phyloP scores from a whole-genome alignment of 2,113 vertebrate genomes.

The Pelusios castaneus region DNA sequence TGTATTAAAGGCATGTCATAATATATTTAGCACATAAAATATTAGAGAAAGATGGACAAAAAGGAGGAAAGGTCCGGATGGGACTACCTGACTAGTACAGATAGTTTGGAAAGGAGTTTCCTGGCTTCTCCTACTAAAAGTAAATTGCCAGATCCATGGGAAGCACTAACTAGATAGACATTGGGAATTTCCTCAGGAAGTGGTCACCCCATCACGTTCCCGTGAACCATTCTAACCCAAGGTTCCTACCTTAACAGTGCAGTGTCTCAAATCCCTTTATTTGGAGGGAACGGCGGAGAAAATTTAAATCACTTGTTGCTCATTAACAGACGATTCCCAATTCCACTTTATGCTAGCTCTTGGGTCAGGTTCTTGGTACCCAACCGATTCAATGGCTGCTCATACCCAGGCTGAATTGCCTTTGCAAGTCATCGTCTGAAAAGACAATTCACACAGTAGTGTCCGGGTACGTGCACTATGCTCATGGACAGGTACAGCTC shows the following conservation, averaged over 20 bases:
- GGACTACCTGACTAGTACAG: background rate
- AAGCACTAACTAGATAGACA: conserved; percentile 64
- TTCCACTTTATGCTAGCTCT: background rate
- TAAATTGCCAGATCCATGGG: conserved; percentile 46
- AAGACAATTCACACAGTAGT: background rate
- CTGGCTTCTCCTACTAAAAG: conserved; percentile 38
- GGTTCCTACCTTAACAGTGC: conserved; percentile 61
- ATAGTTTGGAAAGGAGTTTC: conserved; percentile 61
- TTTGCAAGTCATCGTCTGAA: background rate
- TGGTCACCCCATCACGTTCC: conserved; percentile 44
- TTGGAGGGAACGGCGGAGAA: background rate
- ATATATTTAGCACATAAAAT: background rate
- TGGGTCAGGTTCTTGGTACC: background rate
- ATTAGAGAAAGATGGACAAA: background rate
- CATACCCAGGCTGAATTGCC: background rate
- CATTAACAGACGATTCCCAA: conserved; percentile 17
- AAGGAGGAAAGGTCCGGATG: background rate
- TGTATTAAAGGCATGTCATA: background rate
- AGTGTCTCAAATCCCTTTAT: conserved; percentile 1
- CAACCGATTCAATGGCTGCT: background rate
- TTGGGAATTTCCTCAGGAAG: conserved; percentile 63
- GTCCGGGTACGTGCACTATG: background rate
- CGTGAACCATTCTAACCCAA: conserved; percentile 47
- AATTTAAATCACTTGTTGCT: conserved; percentile 15
- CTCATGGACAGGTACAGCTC: background rate